Conservation (phyloP, 2,113 vertebrate species). For the Melanotaenia duboulayi region DNA sequence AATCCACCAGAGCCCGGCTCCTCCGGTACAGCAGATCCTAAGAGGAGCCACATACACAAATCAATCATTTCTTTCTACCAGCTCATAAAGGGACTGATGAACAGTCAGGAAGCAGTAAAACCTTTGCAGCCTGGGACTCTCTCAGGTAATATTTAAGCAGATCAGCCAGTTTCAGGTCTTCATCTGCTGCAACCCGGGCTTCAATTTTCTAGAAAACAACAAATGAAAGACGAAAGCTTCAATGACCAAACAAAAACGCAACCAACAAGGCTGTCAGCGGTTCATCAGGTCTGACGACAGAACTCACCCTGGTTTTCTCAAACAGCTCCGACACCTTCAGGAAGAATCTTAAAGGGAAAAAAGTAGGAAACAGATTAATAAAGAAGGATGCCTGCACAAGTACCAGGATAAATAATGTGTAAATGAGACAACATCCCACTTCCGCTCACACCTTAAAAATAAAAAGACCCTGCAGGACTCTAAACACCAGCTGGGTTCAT, state of each 20-base stretch:
- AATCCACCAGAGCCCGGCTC: conserved; percentile 95
- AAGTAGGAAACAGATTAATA: not conserved
- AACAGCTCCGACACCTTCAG: conserved; percentile 97
- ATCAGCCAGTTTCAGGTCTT: conserved; percentile 97
- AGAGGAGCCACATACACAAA: not conserved
- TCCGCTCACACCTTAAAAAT: no score
- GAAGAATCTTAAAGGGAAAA: conserved; percentile 88
- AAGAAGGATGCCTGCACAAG: not conserved
- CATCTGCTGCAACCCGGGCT: conserved; percentile 95
- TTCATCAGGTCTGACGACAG: not conserved
- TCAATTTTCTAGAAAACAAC: conserved; percentile 91
- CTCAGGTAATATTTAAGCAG: conserved; percentile 97
- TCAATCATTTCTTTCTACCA: not conserved
- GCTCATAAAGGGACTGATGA: not conserved
- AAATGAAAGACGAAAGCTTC: not conserved
- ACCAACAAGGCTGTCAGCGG: not conserved
- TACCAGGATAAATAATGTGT: no score
- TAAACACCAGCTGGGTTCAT: no score
- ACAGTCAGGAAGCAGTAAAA: conserved; percentile 42
- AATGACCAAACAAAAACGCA: not conserved
- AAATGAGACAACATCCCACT: no score
- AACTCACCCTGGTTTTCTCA: conserved; percentile 96
- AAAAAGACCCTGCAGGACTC: no score
- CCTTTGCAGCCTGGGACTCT: conserved; percentile 99
- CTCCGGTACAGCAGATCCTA: conserved; percentile 97